These are phyloP conservation scores for Hucho hucho DNA, from an alignment of 2,113 vertebrate genomes.

Conservation along the genomic window DNA sequence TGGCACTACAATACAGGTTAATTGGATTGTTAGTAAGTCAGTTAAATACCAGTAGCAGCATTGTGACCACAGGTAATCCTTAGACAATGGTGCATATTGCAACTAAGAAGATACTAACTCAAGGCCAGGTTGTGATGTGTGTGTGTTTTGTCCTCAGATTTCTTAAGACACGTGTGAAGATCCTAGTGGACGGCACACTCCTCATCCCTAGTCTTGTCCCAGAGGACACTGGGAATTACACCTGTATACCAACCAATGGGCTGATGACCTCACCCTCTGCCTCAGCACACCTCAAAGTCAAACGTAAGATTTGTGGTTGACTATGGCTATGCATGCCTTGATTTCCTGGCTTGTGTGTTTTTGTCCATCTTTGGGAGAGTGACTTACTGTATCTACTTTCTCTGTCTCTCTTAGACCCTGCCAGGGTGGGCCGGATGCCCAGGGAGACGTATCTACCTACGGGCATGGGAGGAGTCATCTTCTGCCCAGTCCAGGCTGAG, in stretches of 20 bases:
- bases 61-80: neutral
- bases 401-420: constrained; percentile 77
- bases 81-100: neutral
- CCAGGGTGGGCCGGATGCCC: constrained; percentile 84
- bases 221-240: constrained; percentile 88
- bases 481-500: constrained; percentile 84
- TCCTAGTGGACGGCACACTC: constrained; percentile 91
- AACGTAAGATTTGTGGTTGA: constrained; percentile 77
- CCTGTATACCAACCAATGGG: constrained; percentile 90
- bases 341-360: neutral
- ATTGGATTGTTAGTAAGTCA: constrained; percentile 4
- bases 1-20: neutral
- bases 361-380: neutral
- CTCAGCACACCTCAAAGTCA: constrained; percentile 87
- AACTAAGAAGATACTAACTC: neutral
- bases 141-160: constrained; percentile 63
- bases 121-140: neutral
- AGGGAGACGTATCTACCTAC: constrained; percentile 86
- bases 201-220: constrained; percentile 81
- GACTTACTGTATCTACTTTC: neutral
- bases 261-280: constrained; percentile 81
- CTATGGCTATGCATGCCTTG: neutral
- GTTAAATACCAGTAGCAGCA: neutral
- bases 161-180: constrained; percentile 86
- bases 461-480: constrained; percentile 86